Base-by-base conservation (phyloP, 37 sponge, comb jelly and placozoan species). In the Cladorhizidae sp. region DNA sequence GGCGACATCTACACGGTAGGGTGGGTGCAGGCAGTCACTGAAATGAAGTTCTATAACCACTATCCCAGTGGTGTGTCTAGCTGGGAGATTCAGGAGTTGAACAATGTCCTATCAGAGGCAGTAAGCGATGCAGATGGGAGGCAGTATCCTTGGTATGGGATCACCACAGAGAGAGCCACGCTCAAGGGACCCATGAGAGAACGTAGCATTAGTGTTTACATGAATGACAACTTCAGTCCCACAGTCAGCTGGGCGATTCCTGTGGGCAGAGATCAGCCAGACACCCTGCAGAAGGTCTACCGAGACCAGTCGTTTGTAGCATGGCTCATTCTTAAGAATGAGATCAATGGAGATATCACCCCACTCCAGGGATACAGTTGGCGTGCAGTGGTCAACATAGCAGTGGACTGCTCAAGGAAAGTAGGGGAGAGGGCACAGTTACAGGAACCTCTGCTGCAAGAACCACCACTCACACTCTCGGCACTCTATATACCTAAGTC, bases 171-270 rank as follows among this genome's bases (percentile, higher is more conserved):
- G 82, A 82, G 94, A 31, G 79, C 39, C 26, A 90, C 85, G 1
- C 76, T 87, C 7, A 79, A 68, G 38, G 94, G 94, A 28, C 88
- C 94, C 18, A 70, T 26, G 33, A 50, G 35, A 2, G 74, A 83
- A 7, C 61, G 40, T 0, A 65, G n/a, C 12, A 80, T 88, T 23
- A 69, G 76, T 29, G 81, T 90, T 6, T 39, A 55, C 58, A 94
- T 94, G 94, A 94, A 94, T 58, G 94, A 94, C 59, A 94, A 94
- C 65, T 94, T 94, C 82, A 86, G 87, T 22, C 94, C 94, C 0
- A 89, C 91, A 11, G 94, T 94, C 22, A 94, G 94, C 57, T 94
- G 94, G 94, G 94, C 90, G 32, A 74, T 94, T 0, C 94, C 94
- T 70, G 94, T 89, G 9, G 94, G 94, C 6, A 90, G 88, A 49